Conservation (phyloP, 2,888 invertebrate species). For the Ornithoptera priamus region DNA sequence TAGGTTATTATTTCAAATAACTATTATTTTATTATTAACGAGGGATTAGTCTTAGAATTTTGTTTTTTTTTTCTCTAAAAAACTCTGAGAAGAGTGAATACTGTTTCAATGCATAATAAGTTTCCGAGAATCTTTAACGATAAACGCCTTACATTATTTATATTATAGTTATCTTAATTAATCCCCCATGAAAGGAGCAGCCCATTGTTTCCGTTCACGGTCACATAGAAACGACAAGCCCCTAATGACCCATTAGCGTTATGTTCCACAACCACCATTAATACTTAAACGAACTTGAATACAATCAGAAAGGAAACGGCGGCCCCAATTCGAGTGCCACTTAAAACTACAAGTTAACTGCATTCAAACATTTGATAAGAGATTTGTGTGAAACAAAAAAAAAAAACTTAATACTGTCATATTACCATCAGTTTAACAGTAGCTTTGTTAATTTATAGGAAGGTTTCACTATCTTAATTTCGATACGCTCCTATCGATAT, state of each 20-base stretch:
- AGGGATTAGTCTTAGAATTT: no score
- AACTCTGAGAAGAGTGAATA: no score
- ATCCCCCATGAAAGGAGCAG: conserved; percentile 33
- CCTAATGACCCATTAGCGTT: conserved; percentile 65
- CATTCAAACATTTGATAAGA: conserved; percentile 54
- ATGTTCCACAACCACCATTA: conserved; percentile 65
- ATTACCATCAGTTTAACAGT: conserved; percentile 40
- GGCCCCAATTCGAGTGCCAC: conserved; percentile 45
- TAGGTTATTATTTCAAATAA: no score
- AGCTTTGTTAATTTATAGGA: conserved; percentile 54
- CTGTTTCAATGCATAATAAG: no score
- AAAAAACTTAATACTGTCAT: conserved; percentile 3
- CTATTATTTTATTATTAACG: no score
- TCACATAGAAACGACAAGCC: conserved; percentile 48
- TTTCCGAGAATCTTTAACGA: no score
- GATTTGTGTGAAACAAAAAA: conserved; percentile 9
- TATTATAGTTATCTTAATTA: conserved; percentile 21
- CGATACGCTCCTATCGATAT: conserved; percentile 58
- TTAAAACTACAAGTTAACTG: conserved; percentile 55
- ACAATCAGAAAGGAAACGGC: conserved; percentile 54
- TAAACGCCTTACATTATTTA: not conserved
- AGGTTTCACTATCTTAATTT: conserved; percentile 65
- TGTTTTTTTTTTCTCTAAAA: no score
- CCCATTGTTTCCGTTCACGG: conserved; percentile 44
- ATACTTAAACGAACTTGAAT: conserved; percentile 45